These are phyloP conservation scores for Umimayanthus kanabou DNA, from an alignment of 92 coral and sea anemone genomes.

Conservation along the genomic window DNA sequence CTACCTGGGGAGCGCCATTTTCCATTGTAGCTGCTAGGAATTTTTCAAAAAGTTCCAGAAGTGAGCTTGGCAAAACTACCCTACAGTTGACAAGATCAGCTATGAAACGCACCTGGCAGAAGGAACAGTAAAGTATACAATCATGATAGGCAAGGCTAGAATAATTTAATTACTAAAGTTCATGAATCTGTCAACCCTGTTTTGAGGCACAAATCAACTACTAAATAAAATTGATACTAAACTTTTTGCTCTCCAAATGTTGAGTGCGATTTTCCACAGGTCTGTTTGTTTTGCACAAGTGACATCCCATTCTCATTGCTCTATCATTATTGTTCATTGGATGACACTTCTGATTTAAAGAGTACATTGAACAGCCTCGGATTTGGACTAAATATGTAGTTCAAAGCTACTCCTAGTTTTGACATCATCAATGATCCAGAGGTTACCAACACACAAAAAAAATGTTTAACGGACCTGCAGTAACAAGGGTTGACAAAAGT, in stretches of 20 bases:
- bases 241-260: no score
- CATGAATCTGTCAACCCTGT: no score
- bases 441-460: no score
- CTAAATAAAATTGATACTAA: no score
- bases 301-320: no score
- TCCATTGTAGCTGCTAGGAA: constrained; percentile 96
- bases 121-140: background rate
- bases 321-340: no score
- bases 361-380: constrained; percentile 36
- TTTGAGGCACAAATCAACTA: no score
- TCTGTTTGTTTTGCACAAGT: no score
- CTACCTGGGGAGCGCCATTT: constrained; percentile 78
- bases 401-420: constrained; percentile 23
- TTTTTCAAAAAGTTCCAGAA: constrained; percentile 89
- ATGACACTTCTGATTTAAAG: constrained; percentile 20
- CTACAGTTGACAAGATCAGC: constrained; percentile 95
- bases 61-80: constrained; percentile 87
- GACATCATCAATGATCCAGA: background rate
- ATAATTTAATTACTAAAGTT: no score
- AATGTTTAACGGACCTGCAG: no score
- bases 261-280: no score
- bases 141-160: background rate
- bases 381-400: constrained; percentile 34
- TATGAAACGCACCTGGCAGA: constrained; percentile 80
- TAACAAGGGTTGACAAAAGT: no score